Conservation (phyloP, 2,113 vertebrate genomes). For the Psittacula cyanocephala region DNA sequence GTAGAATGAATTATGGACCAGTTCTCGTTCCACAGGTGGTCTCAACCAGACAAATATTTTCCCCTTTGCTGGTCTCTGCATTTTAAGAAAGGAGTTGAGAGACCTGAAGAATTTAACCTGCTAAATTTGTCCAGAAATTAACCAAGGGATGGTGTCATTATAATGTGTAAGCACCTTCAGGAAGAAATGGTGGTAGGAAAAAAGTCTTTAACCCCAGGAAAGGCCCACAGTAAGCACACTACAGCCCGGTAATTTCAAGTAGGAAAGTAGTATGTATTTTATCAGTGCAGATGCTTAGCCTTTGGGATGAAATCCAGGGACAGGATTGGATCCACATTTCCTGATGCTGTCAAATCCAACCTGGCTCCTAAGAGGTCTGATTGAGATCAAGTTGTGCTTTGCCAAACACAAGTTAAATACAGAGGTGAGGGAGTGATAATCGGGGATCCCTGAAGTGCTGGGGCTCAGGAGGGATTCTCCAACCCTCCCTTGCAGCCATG, state of each 20-base stretch:
- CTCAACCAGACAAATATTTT: neutral
- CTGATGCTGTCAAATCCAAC: constrained; percentile 13
- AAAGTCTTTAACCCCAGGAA: neutral
- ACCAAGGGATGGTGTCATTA: neutral
- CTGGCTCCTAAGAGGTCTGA: constrained; percentile 34
- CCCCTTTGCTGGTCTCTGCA: neutral
- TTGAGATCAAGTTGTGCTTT: constrained; percentile 15
- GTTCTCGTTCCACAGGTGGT: neutral
- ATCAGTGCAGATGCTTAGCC: neutral
- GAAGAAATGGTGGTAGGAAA: neutral
- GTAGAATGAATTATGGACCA: neutral
- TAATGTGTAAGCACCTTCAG: neutral
- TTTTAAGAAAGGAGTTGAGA: neutral
- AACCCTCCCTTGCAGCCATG: neutral
- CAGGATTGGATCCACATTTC: neutral
- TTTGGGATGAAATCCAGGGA: neutral
- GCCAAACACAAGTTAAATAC: constrained; percentile 16
- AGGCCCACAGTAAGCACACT: rapidly evolving
- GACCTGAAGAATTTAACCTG: neutral
- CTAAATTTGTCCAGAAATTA: neutral
- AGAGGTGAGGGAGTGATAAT: neutral
- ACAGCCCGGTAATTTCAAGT: neutral
- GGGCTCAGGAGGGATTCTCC: neutral
- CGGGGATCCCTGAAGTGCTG: neutral
- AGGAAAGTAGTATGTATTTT: neutral